Conservation (phyloP, 2,888 invertebrate genomes). For the Dastarcus helophoroides region DNA sequence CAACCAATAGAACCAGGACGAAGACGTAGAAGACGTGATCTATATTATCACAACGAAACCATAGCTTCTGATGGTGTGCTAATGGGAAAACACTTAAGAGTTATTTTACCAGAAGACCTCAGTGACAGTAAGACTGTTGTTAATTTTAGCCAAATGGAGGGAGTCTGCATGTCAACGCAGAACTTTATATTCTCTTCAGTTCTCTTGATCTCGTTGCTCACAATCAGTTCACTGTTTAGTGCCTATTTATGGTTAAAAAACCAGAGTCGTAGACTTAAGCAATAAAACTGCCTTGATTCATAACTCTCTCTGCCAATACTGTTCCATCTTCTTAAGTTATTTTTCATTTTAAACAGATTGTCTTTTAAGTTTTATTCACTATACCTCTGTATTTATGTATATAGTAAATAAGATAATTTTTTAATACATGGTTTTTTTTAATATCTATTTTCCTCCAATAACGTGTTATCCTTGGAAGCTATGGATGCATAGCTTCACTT, state of each 20-base stretch:
- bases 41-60: slow-evolving; percentile 41
- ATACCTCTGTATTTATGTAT: too few species aligned
- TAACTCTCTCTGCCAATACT: neutral
- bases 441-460: too few species aligned
- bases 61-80: slow-evolving; percentile 49
- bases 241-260: slow-evolving; percentile 42
- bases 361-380: too few species aligned
- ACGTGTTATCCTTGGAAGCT: too few species aligned
- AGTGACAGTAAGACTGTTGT: slow-evolving; percentile 30
- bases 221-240: slow-evolving; percentile 44
- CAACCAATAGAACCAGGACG: slow-evolving; percentile 47
- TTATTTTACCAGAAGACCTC: slow-evolving; percentile 59
- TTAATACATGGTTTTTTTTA: too few species aligned
- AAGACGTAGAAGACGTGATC: slow-evolving; percentile 36
- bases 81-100: slow-evolving; percentile 53
- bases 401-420: too few species aligned
- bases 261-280: slow-evolving; percentile 21
- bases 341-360: too few species aligned
- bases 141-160: slow-evolving; percentile 30
- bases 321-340: slow-evolving; percentile 1
- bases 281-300: neutral
- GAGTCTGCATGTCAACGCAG: slow-evolving; percentile 51
- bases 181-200: slow-evolving; percentile 52
- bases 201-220: slow-evolving; percentile 48
- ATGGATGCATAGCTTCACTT: too few species aligned